Evolutionary conservation across 2,888 invertebrate species (phyloP), one percentile per base, ranked within the genome.

Genomic region (Apantesis nais): DNA sequence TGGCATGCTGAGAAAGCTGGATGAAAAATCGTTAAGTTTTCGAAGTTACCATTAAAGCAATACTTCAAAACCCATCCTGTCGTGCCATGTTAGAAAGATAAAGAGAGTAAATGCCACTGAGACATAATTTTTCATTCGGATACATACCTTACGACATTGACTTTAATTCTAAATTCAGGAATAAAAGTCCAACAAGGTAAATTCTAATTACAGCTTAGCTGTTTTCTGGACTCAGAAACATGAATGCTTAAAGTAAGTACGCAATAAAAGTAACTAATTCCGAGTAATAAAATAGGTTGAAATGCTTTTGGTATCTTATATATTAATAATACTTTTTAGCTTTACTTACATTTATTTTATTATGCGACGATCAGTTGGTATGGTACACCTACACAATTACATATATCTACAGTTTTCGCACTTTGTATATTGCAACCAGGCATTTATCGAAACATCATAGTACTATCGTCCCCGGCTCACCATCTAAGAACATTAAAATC

Each of bases 241-340:
- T 34, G 25, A n/a, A 29, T 62, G 22, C 62, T 16, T 25, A 34
- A 61, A 34, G 31, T 39, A 63, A 29, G 22, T 58, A 63, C 19
- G 31, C 62, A 52, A 62, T 62, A 39, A 63, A 52, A 2, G 48
- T 68, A 16, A 11, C 55, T 55, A 68, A 68, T 62, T 52, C 19
- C 48, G 55, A 68, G 55, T 68, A n/a, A 68, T 68, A 34, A 25
- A 19, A 62, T 37, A 34, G 39, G 52, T 29, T 68, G 31, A 37
- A 25, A 39, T 12, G 19, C 14, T 52, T 55, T 37, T 11, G 58
- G 4, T 19, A 31, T 25, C 22, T 61, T 58, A 22, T 62, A 67
- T 37, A 8, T 62, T 25, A 12, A 12, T 4, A 12, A 2, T 25
- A 0, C 9, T 25, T 55, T 52, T n/a, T 55, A 14, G 14, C 14